Percentiles rank a stretch among this genome's conserved stretches.
Conservation (phyloP, 2,797 vertebrate species). For the Urophycis tenuis region DNA sequence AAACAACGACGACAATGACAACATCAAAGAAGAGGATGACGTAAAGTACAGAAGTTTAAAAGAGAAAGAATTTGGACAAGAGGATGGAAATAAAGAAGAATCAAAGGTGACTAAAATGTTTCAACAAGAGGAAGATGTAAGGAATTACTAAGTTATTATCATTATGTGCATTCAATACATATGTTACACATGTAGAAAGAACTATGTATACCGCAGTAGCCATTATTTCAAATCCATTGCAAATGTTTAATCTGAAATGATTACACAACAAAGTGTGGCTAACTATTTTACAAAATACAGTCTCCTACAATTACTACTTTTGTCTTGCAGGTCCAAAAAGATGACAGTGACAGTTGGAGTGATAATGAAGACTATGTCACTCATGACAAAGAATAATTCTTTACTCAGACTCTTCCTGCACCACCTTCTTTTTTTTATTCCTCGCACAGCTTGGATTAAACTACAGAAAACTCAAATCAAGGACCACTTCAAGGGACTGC, state of each 20-base stretch:
- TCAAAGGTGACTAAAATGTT: background rate
- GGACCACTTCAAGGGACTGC: background rate
- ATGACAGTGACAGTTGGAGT: background rate
- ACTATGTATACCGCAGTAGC: no score
- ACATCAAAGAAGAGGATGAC: background rate
- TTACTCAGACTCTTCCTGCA: slow-evolving; percentile 1
- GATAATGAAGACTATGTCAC: slow-evolving; percentile 3
- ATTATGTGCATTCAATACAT: no score
- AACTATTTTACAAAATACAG: background rate
- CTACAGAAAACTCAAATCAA: background rate
- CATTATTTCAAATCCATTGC: background rate
- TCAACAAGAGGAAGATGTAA: background rate
- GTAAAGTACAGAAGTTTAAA: background rate
- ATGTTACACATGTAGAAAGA: no score
- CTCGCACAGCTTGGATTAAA: background rate
- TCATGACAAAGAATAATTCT: background rate
- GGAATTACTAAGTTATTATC: background rate
- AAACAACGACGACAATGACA: background rate
- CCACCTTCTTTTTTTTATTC: slow-evolving; percentile 8
- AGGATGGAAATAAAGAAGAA: background rate
- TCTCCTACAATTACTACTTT: no score
- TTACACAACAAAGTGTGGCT: background rate
- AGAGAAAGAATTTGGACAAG: no score
- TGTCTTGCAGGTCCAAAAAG: background rate
- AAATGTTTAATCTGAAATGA: background rate